Conservation (phyloP, 2,888 invertebrate species). For the Parnassius mnemosyne region DNA sequence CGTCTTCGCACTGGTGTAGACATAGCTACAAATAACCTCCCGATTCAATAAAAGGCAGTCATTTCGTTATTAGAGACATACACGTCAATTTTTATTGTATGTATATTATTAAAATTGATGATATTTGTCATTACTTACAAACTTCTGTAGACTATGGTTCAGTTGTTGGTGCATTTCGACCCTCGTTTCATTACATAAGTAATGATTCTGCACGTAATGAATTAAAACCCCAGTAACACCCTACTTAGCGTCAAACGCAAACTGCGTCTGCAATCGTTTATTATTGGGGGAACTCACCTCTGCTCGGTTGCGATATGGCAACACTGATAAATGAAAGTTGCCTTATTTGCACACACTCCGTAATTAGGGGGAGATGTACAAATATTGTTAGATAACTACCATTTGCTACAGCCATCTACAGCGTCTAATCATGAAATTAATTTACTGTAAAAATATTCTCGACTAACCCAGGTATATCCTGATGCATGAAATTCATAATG, state of each 20-base stretch:
- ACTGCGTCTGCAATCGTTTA: slow-evolving; percentile 23
- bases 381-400: background rate
- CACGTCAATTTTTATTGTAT: too few relatives aligned
- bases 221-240: slow-evolving; percentile 26
- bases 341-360: slow-evolving; percentile 23
- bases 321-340: slow-evolving; percentile 23
- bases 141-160: too few relatives aligned
- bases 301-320: slow-evolving; percentile 18
- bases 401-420: slow-evolving; percentile 16
- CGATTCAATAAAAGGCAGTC: too few relatives aligned
- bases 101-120: too few relatives aligned
- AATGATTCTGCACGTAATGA: slow-evolving; percentile 23
- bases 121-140: too few relatives aligned
- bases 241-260: slow-evolving; percentile 23
- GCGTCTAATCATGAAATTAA: background rate
- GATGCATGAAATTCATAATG: too few relatives aligned
- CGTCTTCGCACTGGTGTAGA: too few relatives aligned
- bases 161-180: background rate
- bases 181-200: slow-evolving; percentile 15
- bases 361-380: slow-evolving; percentile 18
- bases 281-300: slow-evolving; percentile 24
- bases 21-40: too few relatives aligned
- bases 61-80: too few relatives aligned
- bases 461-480: too few relatives aligned
- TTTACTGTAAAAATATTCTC: too few relatives aligned